A percentile compares a stretch with the other conserved stretches of the same genome.
These are phyloP conservation scores for Parauchenoglanis ngamensis DNA, from an alignment of 2,797 vertebrate species.

Conservation along the genomic window DNA sequence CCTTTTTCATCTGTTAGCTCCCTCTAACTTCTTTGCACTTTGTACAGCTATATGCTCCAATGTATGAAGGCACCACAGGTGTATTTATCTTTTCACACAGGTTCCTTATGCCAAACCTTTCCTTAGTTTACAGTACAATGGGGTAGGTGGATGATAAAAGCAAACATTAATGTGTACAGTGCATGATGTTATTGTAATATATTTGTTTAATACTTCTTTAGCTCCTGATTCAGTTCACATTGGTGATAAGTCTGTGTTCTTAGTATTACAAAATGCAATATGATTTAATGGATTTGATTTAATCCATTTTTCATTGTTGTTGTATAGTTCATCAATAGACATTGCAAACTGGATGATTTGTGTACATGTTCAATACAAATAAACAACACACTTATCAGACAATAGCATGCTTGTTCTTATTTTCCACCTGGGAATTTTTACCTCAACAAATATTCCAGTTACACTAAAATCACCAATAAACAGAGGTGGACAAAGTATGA, in stretches of 20 bases:
- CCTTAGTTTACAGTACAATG: not conserved
- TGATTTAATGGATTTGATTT: constrained; percentile 20
- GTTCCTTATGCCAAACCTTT: constrained; percentile 1
- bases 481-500: no score
- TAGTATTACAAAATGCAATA: not conserved
- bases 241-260: not conserved
- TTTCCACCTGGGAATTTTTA: not conserved
- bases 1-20: not conserved
- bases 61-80: not conserved
- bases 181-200: not conserved
- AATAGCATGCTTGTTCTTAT: not conserved
- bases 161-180: constrained; percentile 6
- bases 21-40: not conserved
- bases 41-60: not conserved
- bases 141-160: not conserved
- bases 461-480: not conserved
- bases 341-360: not conserved
- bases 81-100: not conserved
- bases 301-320: constrained; percentile 4
- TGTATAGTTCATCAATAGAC: not conserved
- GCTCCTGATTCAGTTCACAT: constrained; percentile 6
- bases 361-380: constrained; percentile 10
- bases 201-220: not conserved
- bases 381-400: not conserved
- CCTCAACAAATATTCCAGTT: not conserved